phyloP scores from a whole-genome alignment of 2,888 invertebrate genomes.

The Polylopha cassiicola region DNA sequence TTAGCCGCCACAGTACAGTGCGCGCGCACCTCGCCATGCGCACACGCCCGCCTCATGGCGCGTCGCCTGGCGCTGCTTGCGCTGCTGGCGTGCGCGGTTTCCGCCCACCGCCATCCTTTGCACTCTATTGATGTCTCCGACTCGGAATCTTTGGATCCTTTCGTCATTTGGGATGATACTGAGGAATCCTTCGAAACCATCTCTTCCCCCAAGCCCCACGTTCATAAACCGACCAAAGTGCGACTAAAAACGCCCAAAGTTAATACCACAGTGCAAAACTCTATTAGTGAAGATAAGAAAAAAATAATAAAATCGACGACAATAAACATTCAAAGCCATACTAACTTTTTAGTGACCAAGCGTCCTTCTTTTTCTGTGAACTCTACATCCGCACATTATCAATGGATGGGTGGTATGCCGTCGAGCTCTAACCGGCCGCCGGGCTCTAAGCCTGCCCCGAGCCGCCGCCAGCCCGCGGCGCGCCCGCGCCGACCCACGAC shows the following conservation, averaged over 20 bases:
- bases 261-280: constrained; percentile 54
- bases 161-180: constrained; percentile 60
- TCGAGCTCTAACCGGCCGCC: constrained; percentile 23
- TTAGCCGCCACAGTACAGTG: constrained; percentile 53
- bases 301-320: constrained; percentile 60
- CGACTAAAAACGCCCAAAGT: constrained; percentile 54
- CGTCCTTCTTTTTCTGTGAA: constrained; percentile 34
- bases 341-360: constrained; percentile 64
- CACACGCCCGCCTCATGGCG: constrained; percentile 72
- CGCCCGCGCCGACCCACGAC: constrained; percentile 34
- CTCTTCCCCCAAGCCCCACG: constrained; percentile 37
- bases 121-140: constrained; percentile 39
- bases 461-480: constrained; percentile 18
- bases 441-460: constrained; percentile 32
- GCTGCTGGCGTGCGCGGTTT: constrained; percentile 59
- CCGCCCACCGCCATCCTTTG: constrained; percentile 46
- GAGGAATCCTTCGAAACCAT: constrained; percentile 52
- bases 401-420: constrained; percentile 40
- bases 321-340: constrained; percentile 67
- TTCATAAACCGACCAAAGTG: constrained; percentile 56
- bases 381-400: constrained; percentile 36
- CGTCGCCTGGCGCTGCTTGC: constrained; percentile 74
- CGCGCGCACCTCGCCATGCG: constrained; percentile 75
- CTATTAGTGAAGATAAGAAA: constrained; percentile 48
- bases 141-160: constrained; percentile 55